Evolutionary conservation across 2,888 invertebrate species (phyloP).

Genomic region (Mimumesa dahlbomi): DNA sequence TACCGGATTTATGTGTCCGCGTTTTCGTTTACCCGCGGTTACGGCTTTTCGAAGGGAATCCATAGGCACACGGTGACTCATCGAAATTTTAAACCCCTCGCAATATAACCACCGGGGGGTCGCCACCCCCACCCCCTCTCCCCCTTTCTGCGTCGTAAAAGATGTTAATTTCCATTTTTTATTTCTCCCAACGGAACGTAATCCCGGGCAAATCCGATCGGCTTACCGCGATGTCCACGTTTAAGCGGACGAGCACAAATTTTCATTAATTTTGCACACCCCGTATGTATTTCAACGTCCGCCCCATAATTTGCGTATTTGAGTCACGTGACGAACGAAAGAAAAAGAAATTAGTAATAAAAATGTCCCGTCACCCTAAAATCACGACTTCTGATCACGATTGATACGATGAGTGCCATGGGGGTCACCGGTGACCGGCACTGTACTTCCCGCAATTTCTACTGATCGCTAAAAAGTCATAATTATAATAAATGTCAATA

Average conservation of each 20-base stretch:
- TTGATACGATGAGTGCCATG: too few species aligned
- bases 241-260: constrained; percentile 35
- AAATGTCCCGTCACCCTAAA: too few species aligned
- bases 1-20: constrained; percentile 19
- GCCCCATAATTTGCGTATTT: too few species aligned
- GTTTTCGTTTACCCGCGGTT: constrained; percentile 18
- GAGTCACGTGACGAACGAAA: too few species aligned
- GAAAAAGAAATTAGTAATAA: too few species aligned
- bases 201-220: constrained; percentile 49
- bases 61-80: constrained; percentile 48
- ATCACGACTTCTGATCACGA: too few species aligned
- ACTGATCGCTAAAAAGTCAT: too few species aligned
- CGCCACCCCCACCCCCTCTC: too few species aligned
- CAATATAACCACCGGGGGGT: background rate
- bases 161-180: constrained; percentile 55
- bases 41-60: constrained; percentile 11
- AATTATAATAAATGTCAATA: too few species aligned
- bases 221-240: constrained; percentile 38
- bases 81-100: constrained; percentile 33
- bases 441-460: too few species aligned
- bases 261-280: constrained; percentile 37
- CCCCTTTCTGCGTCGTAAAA: background rate
- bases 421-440: too few species aligned
- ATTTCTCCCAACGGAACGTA: constrained; percentile 32
- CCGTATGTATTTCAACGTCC: constrained; percentile 1